phyloP scores from a whole-genome alignment of 2,113 vertebrate genomes.

The Oceanites oceanicus region DNA sequence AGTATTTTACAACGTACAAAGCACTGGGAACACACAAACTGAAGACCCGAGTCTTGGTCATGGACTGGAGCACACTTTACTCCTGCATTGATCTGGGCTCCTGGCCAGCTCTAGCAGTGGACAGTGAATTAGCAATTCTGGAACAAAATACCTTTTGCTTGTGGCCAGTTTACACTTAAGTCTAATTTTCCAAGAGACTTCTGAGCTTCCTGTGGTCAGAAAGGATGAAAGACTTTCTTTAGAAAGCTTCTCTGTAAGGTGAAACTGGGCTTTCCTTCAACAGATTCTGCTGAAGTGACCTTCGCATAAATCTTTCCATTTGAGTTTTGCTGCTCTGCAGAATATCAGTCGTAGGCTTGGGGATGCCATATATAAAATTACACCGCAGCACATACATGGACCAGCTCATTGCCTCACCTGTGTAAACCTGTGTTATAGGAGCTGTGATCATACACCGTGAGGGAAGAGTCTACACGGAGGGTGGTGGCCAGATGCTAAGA shows the following conservation, averaged over 20 bases:
- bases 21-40: background rate
- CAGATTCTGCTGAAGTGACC: background rate
- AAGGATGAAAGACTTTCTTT: background rate
- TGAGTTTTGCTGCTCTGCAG: background rate
- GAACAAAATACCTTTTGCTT: constrained; percentile 2
- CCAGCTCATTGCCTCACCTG: background rate
- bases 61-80: background rate
- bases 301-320: background rate
- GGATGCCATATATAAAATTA: fast-evolving
- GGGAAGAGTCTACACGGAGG: background rate
- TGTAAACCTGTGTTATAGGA: background rate
- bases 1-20: background rate
- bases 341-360: fast-evolving
- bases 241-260: background rate
- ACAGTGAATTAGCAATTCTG: background rate
- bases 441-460: fast-evolving
- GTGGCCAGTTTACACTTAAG: background rate
- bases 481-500: background rate
- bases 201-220: background rate
- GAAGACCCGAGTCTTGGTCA: fast-evolving
- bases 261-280: background rate
- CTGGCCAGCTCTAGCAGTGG: background rate
- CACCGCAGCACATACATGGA: background rate
- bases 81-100: background rate
- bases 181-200: background rate